Percentiles rank a stretch among this genome's conserved stretches.
Conservation (phyloP, 2,888 invertebrate species). For the Caenorhabditis zanzibari region DNA sequence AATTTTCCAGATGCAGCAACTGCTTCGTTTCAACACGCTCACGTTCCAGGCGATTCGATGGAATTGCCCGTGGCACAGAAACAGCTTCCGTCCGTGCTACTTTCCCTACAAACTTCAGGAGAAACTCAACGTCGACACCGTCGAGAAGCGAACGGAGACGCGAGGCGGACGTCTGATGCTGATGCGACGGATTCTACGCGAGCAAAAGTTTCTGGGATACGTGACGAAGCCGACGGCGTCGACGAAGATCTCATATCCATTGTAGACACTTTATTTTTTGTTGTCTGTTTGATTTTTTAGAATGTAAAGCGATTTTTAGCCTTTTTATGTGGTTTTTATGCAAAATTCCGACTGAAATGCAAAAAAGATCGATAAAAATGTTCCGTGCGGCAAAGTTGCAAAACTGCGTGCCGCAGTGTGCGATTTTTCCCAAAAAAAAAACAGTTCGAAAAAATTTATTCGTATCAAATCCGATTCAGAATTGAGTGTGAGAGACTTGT, state of each 20-base stretch:
- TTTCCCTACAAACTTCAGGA: slow-evolving; percentile 80
- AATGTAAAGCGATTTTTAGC: no score
- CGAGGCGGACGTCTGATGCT: slow-evolving; percentile 78
- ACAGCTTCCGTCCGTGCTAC: slow-evolving; percentile 79
- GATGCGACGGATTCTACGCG: slow-evolving; percentile 79
- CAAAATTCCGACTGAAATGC: no score
- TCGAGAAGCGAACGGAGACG: slow-evolving; percentile 75
- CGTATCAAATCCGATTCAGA: no score
- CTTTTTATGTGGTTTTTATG: no score
- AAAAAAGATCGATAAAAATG: no score
- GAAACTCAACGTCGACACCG: slow-evolving; percentile 76
- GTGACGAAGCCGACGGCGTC: slow-evolving; percentile 71
- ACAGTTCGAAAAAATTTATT: no score
- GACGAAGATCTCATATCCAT: slow-evolving; percentile 72
- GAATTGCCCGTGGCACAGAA: slow-evolving; percentile 82
- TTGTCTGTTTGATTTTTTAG: no score
- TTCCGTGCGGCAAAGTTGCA: no score
- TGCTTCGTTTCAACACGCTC: slow-evolving; percentile 46
- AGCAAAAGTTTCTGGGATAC: slow-evolving; percentile 80
- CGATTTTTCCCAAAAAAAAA: no score
- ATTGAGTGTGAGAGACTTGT: no score
- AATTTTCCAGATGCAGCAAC: slow-evolving; percentile 53
- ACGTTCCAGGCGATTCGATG: slow-evolving; percentile 72
- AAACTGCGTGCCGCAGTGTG: no score
- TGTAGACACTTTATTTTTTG: slow-evolving; percentile 51